Conservation (phyloP, 2,797 vertebrate species). For the Sphenodon punctatus region DNA sequence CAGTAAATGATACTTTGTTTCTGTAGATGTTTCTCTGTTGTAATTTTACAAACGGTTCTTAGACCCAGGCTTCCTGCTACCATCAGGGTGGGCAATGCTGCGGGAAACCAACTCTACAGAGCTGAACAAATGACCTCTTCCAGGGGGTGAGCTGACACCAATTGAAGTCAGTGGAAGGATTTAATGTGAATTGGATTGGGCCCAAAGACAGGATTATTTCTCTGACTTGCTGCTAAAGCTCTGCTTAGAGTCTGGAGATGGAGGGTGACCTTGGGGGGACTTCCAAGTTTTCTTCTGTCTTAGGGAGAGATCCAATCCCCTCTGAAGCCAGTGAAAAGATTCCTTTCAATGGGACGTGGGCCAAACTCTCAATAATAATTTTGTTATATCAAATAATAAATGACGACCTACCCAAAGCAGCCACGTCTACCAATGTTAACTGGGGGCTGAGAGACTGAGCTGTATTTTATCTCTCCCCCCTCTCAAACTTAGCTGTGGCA, state of each 20-base stretch:
- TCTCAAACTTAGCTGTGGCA: neutral
- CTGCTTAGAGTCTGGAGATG: too few species aligned
- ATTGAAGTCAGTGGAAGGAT: too few species aligned
- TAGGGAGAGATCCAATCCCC: neutral
- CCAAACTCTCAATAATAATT: neutral
- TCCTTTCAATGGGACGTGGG: neutral
- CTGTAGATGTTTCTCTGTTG: neutral
- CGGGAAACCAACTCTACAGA: neutral
- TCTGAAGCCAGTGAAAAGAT: neutral
- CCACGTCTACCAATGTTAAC: neutral
- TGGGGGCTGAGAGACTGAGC: slow-evolving; percentile 8
- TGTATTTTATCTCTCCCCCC: neutral
- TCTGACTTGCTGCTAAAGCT: too few species aligned
- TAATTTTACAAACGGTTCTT: slow-evolving; percentile 8
- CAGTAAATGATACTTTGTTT: neutral
- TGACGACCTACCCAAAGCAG: neutral
- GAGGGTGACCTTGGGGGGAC: too few species aligned
- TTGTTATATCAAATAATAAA: neutral
- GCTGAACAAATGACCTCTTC: neutral
- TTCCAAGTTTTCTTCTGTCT: too few species aligned
- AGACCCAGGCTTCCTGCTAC: neutral
- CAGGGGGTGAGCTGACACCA: too few species aligned
- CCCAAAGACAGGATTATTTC: too few species aligned
- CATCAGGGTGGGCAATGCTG: neutral
- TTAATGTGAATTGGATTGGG: too few species aligned